Conservation (phyloP, 2,888 invertebrate genomes). For the Megamerina dolium region DNA sequence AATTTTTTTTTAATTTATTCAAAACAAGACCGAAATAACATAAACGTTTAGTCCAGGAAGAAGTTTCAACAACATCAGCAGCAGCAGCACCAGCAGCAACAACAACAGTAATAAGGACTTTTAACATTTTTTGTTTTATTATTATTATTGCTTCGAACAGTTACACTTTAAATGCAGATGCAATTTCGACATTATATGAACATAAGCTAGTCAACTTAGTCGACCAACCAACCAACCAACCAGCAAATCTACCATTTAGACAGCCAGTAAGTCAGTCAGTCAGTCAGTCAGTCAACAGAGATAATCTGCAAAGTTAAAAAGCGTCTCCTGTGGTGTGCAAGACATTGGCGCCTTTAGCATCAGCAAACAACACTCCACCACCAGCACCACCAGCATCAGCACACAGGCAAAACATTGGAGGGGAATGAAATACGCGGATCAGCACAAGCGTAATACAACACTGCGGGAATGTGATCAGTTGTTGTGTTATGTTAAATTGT, state of each 20-base stretch:
- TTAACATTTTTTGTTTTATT: no score
- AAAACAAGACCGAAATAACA: conserved; percentile 5
- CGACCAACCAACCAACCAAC: conserved; percentile 12
- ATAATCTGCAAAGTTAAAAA: conserved; percentile 26
- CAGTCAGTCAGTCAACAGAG: conserved; percentile 23
- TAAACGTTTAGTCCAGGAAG: no score
- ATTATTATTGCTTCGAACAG: no score
- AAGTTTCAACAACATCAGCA: no score
- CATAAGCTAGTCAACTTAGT: no score
- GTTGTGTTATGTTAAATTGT: no score
- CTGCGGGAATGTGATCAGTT: conserved; percentile 4
- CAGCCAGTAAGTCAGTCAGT: conserved; percentile 4
- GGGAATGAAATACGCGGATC: no score
- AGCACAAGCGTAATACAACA: no score
- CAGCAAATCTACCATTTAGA: conserved; percentile 12
- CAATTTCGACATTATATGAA: conserved; percentile 22
- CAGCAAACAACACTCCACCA: conserved; percentile 8
- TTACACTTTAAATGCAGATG: conserved; percentile 17
- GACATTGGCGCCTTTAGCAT: conserved; percentile 41
- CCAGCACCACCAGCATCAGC: no score
- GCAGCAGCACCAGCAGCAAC: no score
- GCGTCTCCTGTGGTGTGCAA: conserved; percentile 36
- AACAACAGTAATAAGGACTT: no score
- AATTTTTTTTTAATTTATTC: not conserved
- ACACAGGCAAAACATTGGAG: no score